Conservation (phyloP, 2,113 vertebrate genomes). For the Sciurus niger region DNA sequence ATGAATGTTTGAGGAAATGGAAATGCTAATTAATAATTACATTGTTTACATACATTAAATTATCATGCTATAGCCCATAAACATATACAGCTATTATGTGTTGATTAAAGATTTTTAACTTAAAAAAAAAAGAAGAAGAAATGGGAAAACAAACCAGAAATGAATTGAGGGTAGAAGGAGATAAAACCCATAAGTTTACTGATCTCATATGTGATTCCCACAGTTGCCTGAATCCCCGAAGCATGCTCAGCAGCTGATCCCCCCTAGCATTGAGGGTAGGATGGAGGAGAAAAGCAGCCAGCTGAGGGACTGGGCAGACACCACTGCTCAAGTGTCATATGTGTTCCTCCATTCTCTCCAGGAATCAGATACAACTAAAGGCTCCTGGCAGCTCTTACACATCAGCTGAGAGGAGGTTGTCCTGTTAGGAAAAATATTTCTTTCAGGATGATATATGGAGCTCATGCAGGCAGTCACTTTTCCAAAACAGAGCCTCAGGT, state of each 20-base stretch:
- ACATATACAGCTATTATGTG: not conserved
- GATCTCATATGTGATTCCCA: not conserved
- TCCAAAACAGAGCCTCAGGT: constrained; percentile 72
- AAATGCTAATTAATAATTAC: not conserved
- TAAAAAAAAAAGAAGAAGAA: not conserved
- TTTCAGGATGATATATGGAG: not conserved
- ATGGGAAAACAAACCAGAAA: not conserved
- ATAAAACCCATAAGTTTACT: not conserved
- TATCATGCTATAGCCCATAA: not conserved
- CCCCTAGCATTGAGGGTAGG: not conserved
- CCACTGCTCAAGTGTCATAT: not conserved
- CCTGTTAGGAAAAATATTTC: constrained; percentile 68
- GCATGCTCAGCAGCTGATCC: too few relatives aligned
- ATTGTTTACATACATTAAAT: not conserved
- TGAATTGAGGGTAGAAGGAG: not conserved
- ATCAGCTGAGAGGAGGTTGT: constrained; percentile 74
- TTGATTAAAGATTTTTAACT: not conserved
- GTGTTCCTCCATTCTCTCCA: not conserved
- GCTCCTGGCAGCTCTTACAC: constrained; percentile 67
- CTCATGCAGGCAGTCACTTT: constrained; percentile 50
- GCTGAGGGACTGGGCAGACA: not conserved
- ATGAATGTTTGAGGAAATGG: not conserved
- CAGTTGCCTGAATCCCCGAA: not conserved
- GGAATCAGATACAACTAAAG: constrained; percentile 70
- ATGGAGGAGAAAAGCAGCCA: not conserved